Evolutionary conservation across 1,140 invertebrate species (phyloP).

Genomic region (Limonius californicus): DNA sequence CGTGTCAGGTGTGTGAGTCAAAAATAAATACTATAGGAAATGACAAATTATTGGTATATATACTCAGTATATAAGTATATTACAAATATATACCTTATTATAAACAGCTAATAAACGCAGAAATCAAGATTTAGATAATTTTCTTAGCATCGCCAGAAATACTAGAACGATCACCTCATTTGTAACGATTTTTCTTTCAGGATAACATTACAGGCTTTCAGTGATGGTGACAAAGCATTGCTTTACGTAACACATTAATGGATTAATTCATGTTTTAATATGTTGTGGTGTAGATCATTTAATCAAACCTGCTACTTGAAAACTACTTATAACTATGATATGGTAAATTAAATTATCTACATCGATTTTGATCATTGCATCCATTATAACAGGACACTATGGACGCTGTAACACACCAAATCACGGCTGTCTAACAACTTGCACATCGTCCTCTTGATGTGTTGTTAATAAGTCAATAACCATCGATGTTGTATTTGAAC

Average conservation of each 20-base stretch:
- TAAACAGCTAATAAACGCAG: no score
- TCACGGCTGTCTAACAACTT: not conserved
- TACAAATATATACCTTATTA: no score
- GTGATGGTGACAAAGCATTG: slow-evolving; percentile 6
- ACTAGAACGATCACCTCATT: no score
- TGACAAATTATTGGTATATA: no score
- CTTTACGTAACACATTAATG: not conserved
- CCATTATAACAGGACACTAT: slow-evolving; percentile 7
- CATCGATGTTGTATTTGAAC: not conserved
- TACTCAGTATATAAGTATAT: no score
- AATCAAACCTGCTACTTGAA: not conserved
- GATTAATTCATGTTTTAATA: not conserved
- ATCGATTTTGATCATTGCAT: not conserved
- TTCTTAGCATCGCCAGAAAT: no score
- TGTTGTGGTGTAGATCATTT: not conserved
- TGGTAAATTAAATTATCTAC: not conserved
- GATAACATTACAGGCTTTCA: slow-evolving; percentile 1
- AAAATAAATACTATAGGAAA: no score
- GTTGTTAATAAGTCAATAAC: not conserved
- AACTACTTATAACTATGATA: slow-evolving; percentile 16
- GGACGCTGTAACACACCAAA: not conserved
- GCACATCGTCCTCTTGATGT: not conserved
- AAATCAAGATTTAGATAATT: no score
- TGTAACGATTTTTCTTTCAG: slow-evolving; percentile 1
- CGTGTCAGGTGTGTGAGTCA: no score